Evolutionary conservation across 92 coral and sea anemone genomes (phyloP), one percentile per base, ranked within the genome.

Genomic region (Zoanthus gigantus): DNA sequence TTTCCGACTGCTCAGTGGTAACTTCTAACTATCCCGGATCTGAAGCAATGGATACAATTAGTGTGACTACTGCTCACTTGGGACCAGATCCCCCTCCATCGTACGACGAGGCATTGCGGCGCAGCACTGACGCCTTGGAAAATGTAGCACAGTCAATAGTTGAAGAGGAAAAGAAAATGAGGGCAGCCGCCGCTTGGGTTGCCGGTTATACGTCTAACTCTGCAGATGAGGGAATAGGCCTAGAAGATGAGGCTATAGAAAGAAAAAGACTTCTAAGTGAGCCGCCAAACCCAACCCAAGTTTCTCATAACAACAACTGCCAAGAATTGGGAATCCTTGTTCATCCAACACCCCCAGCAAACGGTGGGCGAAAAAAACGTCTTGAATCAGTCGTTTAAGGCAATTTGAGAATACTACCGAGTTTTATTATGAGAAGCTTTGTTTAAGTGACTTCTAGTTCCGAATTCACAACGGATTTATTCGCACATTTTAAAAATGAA

Each of bases 71-170:
- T 29, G 53, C 82, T 3, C 82, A 77, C 30, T 56, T 77, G 66
- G 63, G 63, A 77, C 82, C 82, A 77, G 82, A 77, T 63, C 45
- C 63, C 12, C 82, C 68, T 1, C 68, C 82, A 30, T 77, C 68
- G 5, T 77, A 77, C 53, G 82, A 77, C 68, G 82, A 77, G 63
- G 68, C 82, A 44, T 77, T 77, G 82, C 67, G 63, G 53, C 53
- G 82, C 5, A 77, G 82, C 5, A 77, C 15, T 34, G 82, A 77
- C 1, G 82, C 82, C 31, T 30, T 77, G 29, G 44, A 77, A 34
- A 77, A 30, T 29, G 1, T 77, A 31, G 32, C 82, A 0, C 65
- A 54, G 31, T 57, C 46, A 28, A 16, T 77, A 5, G 17, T 9
- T 29, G 66, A 77, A 77, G 63, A 53, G 17, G 82, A 77, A 10